phyloP scores from a whole-genome alignment of 2,797 vertebrate genomes.

The Amblyraja radiata region DNA sequence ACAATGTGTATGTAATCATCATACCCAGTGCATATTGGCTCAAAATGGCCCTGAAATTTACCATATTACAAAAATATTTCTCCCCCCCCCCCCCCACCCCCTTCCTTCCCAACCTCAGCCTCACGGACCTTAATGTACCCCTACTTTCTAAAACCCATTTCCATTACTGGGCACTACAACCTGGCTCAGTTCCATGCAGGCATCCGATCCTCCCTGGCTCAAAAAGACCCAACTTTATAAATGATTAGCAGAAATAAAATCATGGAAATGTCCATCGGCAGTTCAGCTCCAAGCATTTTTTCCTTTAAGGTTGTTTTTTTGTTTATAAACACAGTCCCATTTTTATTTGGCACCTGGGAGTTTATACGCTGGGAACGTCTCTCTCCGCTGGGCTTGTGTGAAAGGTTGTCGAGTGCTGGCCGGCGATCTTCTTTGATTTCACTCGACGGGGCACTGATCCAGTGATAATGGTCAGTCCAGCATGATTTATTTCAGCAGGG shows the following conservation, averaged over 20 bases:
- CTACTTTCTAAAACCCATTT: no score
- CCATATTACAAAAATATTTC: no score
- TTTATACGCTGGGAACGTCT: neutral
- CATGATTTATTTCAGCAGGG: slow-evolving; percentile 14
- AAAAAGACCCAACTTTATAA: neutral
- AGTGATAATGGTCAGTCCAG: neutral
- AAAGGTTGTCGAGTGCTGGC: neutral
- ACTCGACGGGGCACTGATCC: slow-evolving; percentile 1
- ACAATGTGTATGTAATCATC: no score
- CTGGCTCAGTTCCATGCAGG: neutral
- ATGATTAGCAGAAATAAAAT: neutral
- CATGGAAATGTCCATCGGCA: neutral
- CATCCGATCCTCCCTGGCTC: neutral
- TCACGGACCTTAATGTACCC: no score
- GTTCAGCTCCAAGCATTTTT: neutral
- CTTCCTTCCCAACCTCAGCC: no score
- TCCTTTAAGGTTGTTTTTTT: neutral
- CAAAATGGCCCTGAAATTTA: no score
- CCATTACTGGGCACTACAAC: no score
- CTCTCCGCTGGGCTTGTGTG: neutral
- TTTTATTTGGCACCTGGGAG: neutral
- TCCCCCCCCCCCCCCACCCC: no score
- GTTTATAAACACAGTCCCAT: neutral
- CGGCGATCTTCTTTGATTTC: slow-evolving; percentile 16
- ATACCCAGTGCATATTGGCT: no score